Base-by-base conservation (phyloP, 2,113 vertebrate species). In the Podarcis muralis region DNA sequence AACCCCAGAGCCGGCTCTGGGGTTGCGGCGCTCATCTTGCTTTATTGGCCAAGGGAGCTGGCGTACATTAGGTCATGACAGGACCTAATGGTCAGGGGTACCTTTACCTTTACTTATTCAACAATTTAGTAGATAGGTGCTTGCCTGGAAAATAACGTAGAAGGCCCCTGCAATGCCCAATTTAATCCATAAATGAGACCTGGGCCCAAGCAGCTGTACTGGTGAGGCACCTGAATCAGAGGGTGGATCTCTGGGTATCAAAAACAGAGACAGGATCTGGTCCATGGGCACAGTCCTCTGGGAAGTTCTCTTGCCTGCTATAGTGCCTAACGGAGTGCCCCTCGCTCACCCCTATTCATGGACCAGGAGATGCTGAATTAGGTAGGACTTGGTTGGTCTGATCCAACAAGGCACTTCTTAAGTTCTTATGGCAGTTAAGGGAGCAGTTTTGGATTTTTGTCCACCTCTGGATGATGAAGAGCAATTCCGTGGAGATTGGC, bases 141-240 rank as follows among this genome's bases (percentile, higher is more conserved):
- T 94, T 95, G 94, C 90, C 94, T 89, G 76, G 32, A 88, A 84
- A 93, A 92, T 92, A 95, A 95, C 93, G 93, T 27, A 37, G 80
- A 78, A n/a, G 76, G 89, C 91, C 93, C 92, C 93, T 86, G 90
- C 74, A 65, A 84, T 80, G 23, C 30, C 12, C 8, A 69, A 15
- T 12, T 30, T 35, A 2, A 48, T 68, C 59, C 32, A 35, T 32
- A 69, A 68, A 79, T 65, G 11, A 62, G 15, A 37, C 20, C n/a
- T 12, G 40, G 76, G 22, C 25, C 27, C 9, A 48, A 18, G 35
- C 1, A 13, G 81, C 12, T 7, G 9, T 2, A 13, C 22, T 37
- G 7, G 32, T 7, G 30, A 35, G 2, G 30, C 18, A 15, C 25
- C 6, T 43, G 22, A 20, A 20, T 43, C 6, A 20, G 32, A 35